These are phyloP conservation scores for Ctenopoma kingsleyae DNA, from an alignment of 2,797 vertebrate species.

Conservation along the genomic window DNA sequence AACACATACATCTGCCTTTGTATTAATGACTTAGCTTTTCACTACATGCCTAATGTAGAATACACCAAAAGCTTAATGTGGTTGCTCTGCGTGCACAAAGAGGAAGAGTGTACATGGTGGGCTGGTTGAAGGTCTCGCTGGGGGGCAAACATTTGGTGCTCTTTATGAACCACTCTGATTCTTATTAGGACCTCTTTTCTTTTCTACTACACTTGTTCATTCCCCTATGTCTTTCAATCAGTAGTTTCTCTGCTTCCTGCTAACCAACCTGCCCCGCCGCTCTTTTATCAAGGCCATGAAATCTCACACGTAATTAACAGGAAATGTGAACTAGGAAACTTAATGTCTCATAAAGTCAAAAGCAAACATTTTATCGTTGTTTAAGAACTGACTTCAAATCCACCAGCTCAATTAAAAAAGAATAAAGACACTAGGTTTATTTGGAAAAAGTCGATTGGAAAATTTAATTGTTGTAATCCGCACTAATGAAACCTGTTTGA, in stretches of 20 bases:
- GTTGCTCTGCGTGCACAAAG: slow-evolving; percentile 56
- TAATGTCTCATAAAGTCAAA: slow-evolving; percentile 81
- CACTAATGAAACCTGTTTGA: slow-evolving; percentile 80
- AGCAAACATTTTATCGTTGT: slow-evolving; percentile 82
- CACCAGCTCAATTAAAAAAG: slow-evolving; percentile 80
- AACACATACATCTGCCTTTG: slow-evolving; percentile 58
- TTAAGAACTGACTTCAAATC: slow-evolving; percentile 85
- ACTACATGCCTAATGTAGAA: slow-evolving; percentile 40
- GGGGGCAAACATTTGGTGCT: slow-evolving; percentile 74
- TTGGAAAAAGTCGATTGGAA: slow-evolving; percentile 84
- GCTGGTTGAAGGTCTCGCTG: slow-evolving; percentile 64
- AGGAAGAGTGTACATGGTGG: slow-evolving; percentile 70
- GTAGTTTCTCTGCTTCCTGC: slow-evolving; percentile 57
- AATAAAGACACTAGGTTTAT: slow-evolving; percentile 80
- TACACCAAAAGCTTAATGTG: slow-evolving; percentile 72
- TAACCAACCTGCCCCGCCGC: slow-evolving; percentile 37
- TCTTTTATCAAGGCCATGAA: slow-evolving; percentile 82
- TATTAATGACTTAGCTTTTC: slow-evolving; percentile 59
- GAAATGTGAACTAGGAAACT: slow-evolving; percentile 81
- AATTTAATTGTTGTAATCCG: slow-evolving; percentile 79
- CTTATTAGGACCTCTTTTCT: slow-evolving; percentile 59
- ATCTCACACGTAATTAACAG: slow-evolving; percentile 84
- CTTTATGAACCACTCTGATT: slow-evolving; percentile 75
- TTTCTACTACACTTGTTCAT: slow-evolving; percentile 42
- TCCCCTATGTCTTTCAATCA: slow-evolving; percentile 60